These are phyloP conservation scores for Drosophila grimshawi DNA, from an alignment of 1,140 invertebrate genomes.

Conservation along the genomic window DNA sequence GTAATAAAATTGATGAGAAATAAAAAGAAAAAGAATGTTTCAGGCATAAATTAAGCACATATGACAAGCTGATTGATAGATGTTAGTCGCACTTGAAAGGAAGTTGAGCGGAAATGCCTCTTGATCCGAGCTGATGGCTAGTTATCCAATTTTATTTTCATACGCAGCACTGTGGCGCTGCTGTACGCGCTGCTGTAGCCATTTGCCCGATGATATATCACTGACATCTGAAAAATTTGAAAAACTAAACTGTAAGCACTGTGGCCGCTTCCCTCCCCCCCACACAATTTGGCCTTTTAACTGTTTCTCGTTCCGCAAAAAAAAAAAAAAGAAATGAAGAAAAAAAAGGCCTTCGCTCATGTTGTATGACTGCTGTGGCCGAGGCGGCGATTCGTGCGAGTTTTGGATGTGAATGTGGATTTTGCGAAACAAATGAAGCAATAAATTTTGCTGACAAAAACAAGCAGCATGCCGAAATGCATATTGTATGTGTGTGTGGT, in stretches of 20 bases:
- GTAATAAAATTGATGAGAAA: background rate
- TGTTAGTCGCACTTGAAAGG: slow-evolving; percentile 52
- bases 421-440: slow-evolving; percentile 79
- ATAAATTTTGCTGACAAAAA: slow-evolving; percentile 81
- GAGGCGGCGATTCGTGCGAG: slow-evolving; percentile 25
- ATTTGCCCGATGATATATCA: slow-evolving; percentile 78
- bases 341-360: slow-evolving; percentile 26
- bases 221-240: slow-evolving; percentile 79
- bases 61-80: slow-evolving; percentile 56
- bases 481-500: slow-evolving; percentile 32
- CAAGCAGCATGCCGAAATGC: slow-evolving; percentile 64
- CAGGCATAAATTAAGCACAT: background rate
- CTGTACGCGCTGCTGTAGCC: slow-evolving; percentile 26
- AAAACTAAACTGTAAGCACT: slow-evolving; percentile 56
- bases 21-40: background rate
- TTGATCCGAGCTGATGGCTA: slow-evolving; percentile 62
- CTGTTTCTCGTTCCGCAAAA: background rate
- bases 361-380: slow-evolving; percentile 5
- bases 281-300: background rate
- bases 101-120: slow-evolving; percentile 64
- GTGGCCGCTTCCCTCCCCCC: background rate
- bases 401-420: slow-evolving; percentile 39
- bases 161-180: slow-evolving; percentile 28
- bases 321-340: too few relatives aligned
- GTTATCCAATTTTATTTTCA: slow-evolving; percentile 59